Conservation (phyloP, 92 coral and sea anemone genomes). For the Palythoa heliodiscus region DNA sequence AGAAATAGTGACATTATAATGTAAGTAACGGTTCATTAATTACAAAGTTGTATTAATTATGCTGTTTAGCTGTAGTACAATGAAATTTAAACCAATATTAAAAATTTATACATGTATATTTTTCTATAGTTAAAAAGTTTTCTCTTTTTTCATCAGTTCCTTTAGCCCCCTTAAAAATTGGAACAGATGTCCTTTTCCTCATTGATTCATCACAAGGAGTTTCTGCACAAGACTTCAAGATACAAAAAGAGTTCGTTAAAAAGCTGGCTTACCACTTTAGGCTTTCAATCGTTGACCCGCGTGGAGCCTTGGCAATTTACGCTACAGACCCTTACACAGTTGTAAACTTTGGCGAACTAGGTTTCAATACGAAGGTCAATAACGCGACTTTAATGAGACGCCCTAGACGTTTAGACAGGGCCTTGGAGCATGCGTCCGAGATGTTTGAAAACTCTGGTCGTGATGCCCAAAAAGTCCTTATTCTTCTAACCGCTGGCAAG, state of each 20-base stretch:
- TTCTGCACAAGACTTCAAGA: slow-evolving; percentile 43
- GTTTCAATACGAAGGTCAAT: slow-evolving; percentile 47
- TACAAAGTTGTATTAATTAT: no score
- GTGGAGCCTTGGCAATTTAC: slow-evolving; percentile 66
- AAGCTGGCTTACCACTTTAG: slow-evolving; percentile 56
- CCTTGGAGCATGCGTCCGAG: slow-evolving; percentile 58
- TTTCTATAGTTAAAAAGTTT: no score
- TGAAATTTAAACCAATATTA: neutral
- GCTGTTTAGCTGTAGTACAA: no score
- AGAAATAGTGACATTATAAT: no score
- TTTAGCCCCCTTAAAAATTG: slow-evolving; percentile 21
- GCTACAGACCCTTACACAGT: slow-evolving; percentile 57
- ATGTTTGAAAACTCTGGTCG: slow-evolving; percentile 51
- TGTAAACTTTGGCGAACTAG: slow-evolving; percentile 53
- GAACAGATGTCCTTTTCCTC: slow-evolving; percentile 68
- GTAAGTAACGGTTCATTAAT: no score
- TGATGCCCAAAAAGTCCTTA: slow-evolving; percentile 32
- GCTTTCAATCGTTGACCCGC: slow-evolving; percentile 59
- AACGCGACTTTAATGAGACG: slow-evolving; percentile 53
- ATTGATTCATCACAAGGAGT: slow-evolving; percentile 73
- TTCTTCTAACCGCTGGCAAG: slow-evolving; percentile 69
- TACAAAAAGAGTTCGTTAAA: slow-evolving; percentile 70
- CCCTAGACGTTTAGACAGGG: slow-evolving; percentile 65
- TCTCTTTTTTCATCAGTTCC: slow-evolving; percentile 17
- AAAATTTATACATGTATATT: no score